phyloP scores from a whole-genome alignment of 2,113 vertebrate genomes.

The Callocephalon fimbriatum region DNA sequence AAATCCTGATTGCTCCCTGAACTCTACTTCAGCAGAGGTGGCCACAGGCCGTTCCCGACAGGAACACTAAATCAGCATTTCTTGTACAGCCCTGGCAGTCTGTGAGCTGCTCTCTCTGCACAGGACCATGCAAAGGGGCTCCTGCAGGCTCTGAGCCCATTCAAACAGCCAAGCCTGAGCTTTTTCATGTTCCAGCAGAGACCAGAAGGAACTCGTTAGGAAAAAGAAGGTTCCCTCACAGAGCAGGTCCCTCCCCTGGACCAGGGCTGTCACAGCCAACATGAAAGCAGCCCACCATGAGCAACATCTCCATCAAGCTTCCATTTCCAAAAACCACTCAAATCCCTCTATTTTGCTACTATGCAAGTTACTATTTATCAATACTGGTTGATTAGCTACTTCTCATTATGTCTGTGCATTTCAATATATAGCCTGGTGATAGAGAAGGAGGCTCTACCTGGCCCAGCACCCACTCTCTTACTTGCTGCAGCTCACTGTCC shows the following conservation, averaged over 20 bases:
- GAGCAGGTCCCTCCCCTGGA: not conserved
- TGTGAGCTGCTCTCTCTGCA: not conserved
- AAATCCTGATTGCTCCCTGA: not conserved
- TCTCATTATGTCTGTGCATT: not conserved
- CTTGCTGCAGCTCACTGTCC: not conserved
- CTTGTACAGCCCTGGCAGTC: not conserved
- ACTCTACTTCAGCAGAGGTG: fast-evolving
- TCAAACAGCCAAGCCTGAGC: fast-evolving
- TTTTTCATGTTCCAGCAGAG: fast-evolving
- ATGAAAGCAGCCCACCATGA: fast-evolving
- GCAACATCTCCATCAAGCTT: not conserved
- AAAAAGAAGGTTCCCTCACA: not conserved
- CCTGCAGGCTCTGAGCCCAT: not conserved
- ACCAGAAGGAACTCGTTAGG: not conserved
- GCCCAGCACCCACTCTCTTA: not conserved
- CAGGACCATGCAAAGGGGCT: not conserved
- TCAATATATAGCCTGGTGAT: fast-evolving
- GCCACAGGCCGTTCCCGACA: not conserved
- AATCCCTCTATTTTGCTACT: not conserved
- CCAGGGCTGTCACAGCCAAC: not conserved
- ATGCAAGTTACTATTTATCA: not conserved
- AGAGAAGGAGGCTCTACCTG: not conserved
- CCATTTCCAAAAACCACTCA: not conserved
- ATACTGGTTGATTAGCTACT: not conserved
- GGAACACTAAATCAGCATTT: fast-evolving